A percentile compares a stretch with the other conserved stretches of the same genome.
Evolutionary conservation across 2,888 invertebrate genomes (phyloP).

Genomic region (Drosophila rubida): DNA sequence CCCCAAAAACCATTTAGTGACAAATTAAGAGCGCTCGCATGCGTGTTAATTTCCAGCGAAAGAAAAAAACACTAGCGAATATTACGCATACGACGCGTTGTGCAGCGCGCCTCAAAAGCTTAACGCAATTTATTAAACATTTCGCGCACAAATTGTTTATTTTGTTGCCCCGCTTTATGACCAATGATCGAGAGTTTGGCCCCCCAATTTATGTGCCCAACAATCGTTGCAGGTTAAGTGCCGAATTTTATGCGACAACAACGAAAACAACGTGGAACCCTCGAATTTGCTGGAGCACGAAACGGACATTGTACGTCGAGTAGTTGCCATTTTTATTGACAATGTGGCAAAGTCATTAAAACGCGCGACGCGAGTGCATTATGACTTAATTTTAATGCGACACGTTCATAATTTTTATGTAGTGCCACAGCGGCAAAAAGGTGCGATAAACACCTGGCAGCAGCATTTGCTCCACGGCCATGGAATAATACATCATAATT

Average conservation of each 20-base stretch:
- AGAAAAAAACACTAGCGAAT: conserved; percentile 42
- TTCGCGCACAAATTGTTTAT: conserved; percentile 73
- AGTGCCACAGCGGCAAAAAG: conserved; percentile 40
- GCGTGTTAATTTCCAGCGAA: conserved; percentile 68
- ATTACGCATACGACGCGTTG: conserved; percentile 62
- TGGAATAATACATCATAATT: conserved; percentile 15
- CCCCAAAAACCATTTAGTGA: conserved; percentile 68
- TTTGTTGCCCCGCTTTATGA: conserved; percentile 62
- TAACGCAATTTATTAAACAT: conserved; percentile 75
- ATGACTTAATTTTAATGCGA: conserved; percentile 74
- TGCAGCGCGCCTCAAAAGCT: conserved; percentile 34
- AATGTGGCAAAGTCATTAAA: conserved; percentile 52
- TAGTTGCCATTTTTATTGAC: conserved; percentile 38
- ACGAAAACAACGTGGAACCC: not conserved
- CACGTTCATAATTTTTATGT: conserved; percentile 68
- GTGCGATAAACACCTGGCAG: conserved; percentile 46
- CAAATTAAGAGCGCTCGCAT: conserved; percentile 73
- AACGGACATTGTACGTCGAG: conserved; percentile 61
- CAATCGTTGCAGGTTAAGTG: conserved; percentile 64
- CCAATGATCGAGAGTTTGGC: conserved; percentile 29
- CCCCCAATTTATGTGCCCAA: conserved; percentile 60
- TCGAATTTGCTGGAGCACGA: conserved; percentile 2
- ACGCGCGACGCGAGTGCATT: conserved; percentile 58
- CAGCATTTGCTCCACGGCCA: conserved; percentile 18
- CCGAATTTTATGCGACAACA: conserved; percentile 50